phyloP scores from a whole-genome alignment of 2,113 vertebrate species.

The Ginglymostoma cirratum region DNA sequence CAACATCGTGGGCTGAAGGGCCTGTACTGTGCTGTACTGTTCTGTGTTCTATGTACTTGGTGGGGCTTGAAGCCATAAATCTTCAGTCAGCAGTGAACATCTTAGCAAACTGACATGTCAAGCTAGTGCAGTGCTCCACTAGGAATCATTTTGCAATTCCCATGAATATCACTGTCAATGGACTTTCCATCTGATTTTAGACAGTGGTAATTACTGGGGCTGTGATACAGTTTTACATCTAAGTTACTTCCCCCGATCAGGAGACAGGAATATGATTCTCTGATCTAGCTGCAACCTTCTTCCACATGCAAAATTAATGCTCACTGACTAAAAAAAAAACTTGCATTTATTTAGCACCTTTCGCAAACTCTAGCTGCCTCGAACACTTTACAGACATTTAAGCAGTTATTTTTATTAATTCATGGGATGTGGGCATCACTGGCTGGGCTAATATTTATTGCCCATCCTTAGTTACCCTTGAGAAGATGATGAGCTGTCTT shows the following conservation, averaged over 20 bases:
- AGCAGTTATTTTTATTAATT: background rate
- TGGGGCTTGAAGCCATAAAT: background rate
- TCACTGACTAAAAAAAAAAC: background rate
- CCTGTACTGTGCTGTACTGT: too few relatives aligned
- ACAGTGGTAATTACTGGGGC: background rate
- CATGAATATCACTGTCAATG: background rate
- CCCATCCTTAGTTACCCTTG: too few relatives aligned
- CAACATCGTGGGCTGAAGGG: too few relatives aligned
- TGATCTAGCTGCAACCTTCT: background rate
- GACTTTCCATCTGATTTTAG: background rate
- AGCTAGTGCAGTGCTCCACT: background rate
- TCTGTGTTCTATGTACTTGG: background rate
- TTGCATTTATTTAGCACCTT: background rate
- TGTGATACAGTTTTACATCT: background rate
- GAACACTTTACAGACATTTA: background rate
- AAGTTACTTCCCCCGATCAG: background rate
- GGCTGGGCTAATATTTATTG: too few relatives aligned
- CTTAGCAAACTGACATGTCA: background rate
- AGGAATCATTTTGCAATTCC: background rate
- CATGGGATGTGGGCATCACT: too few relatives aligned
- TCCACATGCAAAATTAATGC: background rate
- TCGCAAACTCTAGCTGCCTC: background rate
- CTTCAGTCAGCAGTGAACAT: background rate
- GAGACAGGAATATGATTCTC: background rate
- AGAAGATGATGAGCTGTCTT: too few relatives aligned